Conservation (phyloP, 2,113 vertebrate genomes). For the Oncorhynchus masou region DNA sequence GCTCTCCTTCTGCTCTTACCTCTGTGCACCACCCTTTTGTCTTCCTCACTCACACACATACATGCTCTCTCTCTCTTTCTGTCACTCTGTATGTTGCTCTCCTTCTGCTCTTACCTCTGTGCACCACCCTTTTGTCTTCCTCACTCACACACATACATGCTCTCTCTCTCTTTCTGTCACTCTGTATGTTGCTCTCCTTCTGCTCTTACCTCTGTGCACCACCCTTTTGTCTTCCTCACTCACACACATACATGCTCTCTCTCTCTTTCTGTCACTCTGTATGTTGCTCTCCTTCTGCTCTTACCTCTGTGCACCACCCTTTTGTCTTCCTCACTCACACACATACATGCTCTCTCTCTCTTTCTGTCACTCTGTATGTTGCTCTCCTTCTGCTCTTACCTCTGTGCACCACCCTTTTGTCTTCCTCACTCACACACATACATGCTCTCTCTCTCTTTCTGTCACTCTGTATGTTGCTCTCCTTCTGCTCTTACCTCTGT, state of each 20-base stretch:
- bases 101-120: slow-evolving; percentile 8
- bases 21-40: slow-evolving; percentile 20
- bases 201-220: not conserved
- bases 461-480: slow-evolving; percentile 17
- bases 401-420: not conserved
- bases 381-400: slow-evolving; percentile 26
- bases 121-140: not conserved
- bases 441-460: not conserved
- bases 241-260: slow-evolving; percentile 4
- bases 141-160: slow-evolving; percentile 1
- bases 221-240: not conserved
- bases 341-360: slow-evolving; percentile 5
- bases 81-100: slow-evolving; percentile 17
- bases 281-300: slow-evolving; percentile 28
- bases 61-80: not conserved
- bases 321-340: not conserved
- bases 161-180: not conserved
- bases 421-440: not conserved
- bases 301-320: not conserved
- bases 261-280: not conserved
- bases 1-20: slow-evolving; percentile 26
- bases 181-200: slow-evolving; percentile 28
- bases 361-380: not conserved
- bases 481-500: slow-evolving; percentile 8
- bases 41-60: not conserved